phyloP scores from a whole-genome alignment of 2,113 vertebrate genomes.

The Prionailurus bengalensis region DNA sequence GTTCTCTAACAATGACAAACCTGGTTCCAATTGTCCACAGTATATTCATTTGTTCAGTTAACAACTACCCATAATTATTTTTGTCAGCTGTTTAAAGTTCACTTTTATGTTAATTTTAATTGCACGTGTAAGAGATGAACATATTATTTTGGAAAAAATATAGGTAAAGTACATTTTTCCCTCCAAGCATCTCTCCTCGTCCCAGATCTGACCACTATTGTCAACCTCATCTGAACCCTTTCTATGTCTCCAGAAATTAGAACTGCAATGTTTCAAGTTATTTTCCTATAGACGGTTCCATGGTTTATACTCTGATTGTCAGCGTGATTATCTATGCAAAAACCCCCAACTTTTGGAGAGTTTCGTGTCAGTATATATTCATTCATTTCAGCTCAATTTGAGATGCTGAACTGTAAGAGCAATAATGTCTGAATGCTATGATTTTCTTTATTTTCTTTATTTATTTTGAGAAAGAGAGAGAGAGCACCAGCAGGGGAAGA shows the following conservation, averaged over 20 bases:
- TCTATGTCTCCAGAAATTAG: slow-evolving; percentile 52
- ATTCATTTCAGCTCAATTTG: background rate
- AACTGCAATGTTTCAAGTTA: slow-evolving; percentile 42
- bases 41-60: background rate
- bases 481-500: too few species aligned
- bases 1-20: background rate
- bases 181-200: accelerated
- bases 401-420: background rate
- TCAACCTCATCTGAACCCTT: background rate
- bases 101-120: background rate
- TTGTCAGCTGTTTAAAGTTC: background rate
- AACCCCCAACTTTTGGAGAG: slow-evolving; percentile 24
- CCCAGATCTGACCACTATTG: background rate
- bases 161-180: background rate
- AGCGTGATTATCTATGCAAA: slow-evolving; percentile 11
- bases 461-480: too few species aligned
- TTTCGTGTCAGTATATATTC: background rate
- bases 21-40: background rate
- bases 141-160: background rate
- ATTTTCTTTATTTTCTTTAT: too few species aligned
- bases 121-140: background rate
- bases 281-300: slow-evolving; percentile 40
- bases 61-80: background rate
- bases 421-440: background rate
- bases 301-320: slow-evolving; percentile 44